phyloP scores from a whole-genome alignment of 2,888 invertebrate species.

The Dicycla oo region DNA sequence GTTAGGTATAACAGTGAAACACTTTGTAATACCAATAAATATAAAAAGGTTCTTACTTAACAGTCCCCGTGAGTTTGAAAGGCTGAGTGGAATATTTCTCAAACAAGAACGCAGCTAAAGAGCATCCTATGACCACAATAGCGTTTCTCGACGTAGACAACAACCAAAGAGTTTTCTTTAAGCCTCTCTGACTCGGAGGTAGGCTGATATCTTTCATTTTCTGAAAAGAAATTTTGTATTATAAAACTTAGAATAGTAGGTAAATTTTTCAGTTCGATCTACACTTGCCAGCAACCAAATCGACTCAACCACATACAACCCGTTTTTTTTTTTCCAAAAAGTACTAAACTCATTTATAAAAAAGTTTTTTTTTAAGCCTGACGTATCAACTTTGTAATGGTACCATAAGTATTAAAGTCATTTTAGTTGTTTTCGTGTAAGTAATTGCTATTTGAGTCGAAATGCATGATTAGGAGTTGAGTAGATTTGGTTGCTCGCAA shows the following conservation, averaged over 20 bases:
- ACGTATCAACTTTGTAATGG: too few relatives aligned
- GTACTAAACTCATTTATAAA: too few relatives aligned
- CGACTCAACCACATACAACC: too few relatives aligned
- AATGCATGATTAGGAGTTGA: too few relatives aligned
- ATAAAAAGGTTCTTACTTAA: slow-evolving; percentile 83
- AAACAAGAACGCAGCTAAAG: slow-evolving; percentile 92
- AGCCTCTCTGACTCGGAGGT: slow-evolving; percentile 76
- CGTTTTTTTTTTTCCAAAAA: too few relatives aligned
- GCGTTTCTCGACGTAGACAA: slow-evolving; percentile 96
- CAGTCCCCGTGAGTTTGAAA: slow-evolving; percentile 94
- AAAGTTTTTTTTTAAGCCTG: too few relatives aligned
- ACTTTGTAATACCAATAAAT: slow-evolving; percentile 3
- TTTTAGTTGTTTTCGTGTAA: too few relatives aligned
- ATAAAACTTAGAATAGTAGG: not conserved
- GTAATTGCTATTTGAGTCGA: too few relatives aligned
- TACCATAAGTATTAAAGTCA: too few relatives aligned
- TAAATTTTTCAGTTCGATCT: not conserved
- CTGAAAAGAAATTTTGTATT: slow-evolving; percentile 80
- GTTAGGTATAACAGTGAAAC: not conserved
- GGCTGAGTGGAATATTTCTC: slow-evolving; percentile 88
- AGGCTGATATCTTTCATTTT: slow-evolving; percentile 93
- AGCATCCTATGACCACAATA: slow-evolving; percentile 94
- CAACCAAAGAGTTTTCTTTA: slow-evolving; percentile 93
- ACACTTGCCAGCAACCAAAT: too few relatives aligned
- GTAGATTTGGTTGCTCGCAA: too few relatives aligned